Evolutionary conservation across 2,113 vertebrate genomes (phyloP).

Genomic region (Tricholaema leucomelas): DNA sequence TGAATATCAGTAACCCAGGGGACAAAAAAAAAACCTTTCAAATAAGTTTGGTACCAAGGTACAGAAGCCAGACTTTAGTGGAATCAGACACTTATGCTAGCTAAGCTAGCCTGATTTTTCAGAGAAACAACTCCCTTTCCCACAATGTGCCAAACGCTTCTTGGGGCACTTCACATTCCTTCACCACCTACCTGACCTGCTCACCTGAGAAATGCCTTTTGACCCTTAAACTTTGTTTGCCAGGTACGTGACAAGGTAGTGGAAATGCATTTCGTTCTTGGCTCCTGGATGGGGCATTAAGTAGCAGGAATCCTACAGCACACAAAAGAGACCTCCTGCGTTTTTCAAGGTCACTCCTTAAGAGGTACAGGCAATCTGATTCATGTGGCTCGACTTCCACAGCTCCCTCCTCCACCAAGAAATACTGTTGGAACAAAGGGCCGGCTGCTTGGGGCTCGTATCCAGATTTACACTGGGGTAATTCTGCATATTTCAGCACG

Average conservation of each 20-base stretch:
- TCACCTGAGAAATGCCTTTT: not conserved
- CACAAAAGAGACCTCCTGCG: not conserved
- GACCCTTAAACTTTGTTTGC: not conserved
- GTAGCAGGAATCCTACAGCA: not conserved
- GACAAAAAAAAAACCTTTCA: not conserved
- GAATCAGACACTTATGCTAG: not conserved
- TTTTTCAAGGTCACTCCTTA: slow-evolving; percentile 40
- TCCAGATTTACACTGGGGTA: slow-evolving; percentile 36
- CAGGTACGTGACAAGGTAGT: not conserved
- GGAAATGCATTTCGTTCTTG: not conserved
- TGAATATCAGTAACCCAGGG: not conserved
- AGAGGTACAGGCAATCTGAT: not conserved
- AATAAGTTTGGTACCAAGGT: not conserved
- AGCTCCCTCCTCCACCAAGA: slow-evolving; percentile 10
- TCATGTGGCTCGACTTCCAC: not conserved
- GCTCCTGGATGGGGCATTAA: not conserved
- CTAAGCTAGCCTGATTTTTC: not conserved
- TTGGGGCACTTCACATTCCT: not conserved
- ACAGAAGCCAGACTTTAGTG: not conserved
- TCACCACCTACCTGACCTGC: not conserved
- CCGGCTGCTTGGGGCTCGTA: not conserved
- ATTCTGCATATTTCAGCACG: slow-evolving; percentile 58
- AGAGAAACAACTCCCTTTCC: not conserved
- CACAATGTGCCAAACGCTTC: not conserved
- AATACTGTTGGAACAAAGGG: slow-evolving; percentile 5